Base-by-base conservation (phyloP, 2,113 vertebrate genomes). In the Tenebrosternarchus preto region DNA sequence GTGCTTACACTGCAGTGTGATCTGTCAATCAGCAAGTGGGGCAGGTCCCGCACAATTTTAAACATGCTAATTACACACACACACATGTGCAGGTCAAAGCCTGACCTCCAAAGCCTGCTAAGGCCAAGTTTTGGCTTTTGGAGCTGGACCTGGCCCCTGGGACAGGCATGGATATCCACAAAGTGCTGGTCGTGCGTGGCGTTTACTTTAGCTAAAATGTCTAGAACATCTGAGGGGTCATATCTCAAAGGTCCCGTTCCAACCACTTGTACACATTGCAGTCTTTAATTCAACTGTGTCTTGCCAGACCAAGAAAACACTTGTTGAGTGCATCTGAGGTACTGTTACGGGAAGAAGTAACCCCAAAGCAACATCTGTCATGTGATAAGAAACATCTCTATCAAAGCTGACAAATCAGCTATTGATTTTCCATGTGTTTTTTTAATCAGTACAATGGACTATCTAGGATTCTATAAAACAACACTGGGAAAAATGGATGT, bases 1-100 rank as follows among this genome's bases (percentile, higher is more conserved):
- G 64, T 39, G 43, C 33, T 12, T 33, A 59, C 31, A 57, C 72
- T 61, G 46, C 77, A 67, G 77, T 77, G 56, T 70, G 78, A 86
- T 85, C 83, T 78, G 75, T 84, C 83, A 84, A 79, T 84, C 82
- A 81, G 36, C 46, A 17, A 27, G 70, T 64, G 69, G 73, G 50
- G 61, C 57, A 25, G 76, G 80, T 69, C 46, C 63, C 43, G 33
- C 46, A n/a, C 57, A 57, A 46, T 57, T 80, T 72, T 82, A 83
- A 85, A 78, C 81, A 83, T 22, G 70, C 81, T 80, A 85, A 82
- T 85, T 85, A 85, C 76, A 78, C 63, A 43, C 20, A 43, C 20
- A 68, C 60, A 80, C 73, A 76, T 61, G 20, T 36, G 60, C 81
- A 77, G 22, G n/a, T 59, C 71, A 15, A 67, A 33, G 29, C 31